phyloP scores from a whole-genome alignment of 2,888 invertebrate genomes.

The Axea sp. region DNA sequence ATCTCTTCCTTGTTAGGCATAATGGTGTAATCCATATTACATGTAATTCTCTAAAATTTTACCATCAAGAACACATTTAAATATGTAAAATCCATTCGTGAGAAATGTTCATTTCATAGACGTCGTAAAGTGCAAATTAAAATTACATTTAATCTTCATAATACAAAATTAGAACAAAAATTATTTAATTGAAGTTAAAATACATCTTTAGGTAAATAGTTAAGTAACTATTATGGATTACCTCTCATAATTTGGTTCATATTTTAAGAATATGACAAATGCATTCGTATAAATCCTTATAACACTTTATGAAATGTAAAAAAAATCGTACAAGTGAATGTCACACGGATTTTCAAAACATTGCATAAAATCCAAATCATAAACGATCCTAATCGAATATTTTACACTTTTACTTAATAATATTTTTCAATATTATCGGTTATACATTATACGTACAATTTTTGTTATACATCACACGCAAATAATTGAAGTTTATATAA shows the following conservation, averaged over 20 bases:
- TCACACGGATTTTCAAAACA: no score
- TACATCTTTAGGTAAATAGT: not conserved
- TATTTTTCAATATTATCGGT: no score
- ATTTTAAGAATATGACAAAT: no score
- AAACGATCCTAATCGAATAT: no score
- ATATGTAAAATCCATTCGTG: conserved; percentile 10
- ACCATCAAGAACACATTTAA: not conserved
- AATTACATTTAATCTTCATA: not conserved
- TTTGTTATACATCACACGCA: no score
- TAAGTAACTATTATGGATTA: not conserved
- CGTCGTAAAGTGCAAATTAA: not conserved
- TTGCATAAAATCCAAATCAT: no score
- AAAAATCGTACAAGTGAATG: no score
- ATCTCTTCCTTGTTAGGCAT: not conserved
- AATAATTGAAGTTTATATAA: no score
- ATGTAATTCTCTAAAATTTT: conserved; percentile 12
- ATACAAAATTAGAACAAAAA: not conserved
- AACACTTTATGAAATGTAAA: no score
- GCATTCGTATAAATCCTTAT: no score
- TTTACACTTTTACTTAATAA: no score
- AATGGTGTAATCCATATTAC: conserved; percentile 9
- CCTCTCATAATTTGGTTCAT: not conserved
- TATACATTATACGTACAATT: no score
- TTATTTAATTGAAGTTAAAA: conserved; percentile 1
- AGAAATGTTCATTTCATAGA: not conserved